Conservation (phyloP, 2,113 vertebrate genomes). For the Neolamprologus toae region DNA sequence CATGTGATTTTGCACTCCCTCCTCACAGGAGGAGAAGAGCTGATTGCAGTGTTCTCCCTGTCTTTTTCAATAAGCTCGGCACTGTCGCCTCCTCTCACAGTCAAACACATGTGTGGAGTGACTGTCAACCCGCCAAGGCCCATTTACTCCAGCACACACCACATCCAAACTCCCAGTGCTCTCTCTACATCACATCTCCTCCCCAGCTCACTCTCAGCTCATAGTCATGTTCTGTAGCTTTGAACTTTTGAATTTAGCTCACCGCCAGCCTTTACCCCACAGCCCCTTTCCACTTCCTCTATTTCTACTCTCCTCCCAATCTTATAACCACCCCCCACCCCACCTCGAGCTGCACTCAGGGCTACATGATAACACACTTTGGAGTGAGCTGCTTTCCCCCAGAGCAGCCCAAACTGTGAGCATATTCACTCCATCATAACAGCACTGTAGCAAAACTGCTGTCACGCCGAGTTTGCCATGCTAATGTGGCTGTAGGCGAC, state of each 20-base stretch:
- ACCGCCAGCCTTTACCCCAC: conserved; percentile 26
- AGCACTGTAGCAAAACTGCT: conserved; percentile 58
- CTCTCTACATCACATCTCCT: conserved; percentile 18
- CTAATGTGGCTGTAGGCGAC: conserved; percentile 51
- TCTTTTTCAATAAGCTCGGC: conserved; percentile 47
- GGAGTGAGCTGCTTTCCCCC: conserved; percentile 45
- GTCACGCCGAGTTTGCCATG: conserved; percentile 58
- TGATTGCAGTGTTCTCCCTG: conserved; percentile 56
- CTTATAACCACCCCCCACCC: neutral
- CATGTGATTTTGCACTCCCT: conserved; percentile 35
- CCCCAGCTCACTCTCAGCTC: conserved; percentile 2
- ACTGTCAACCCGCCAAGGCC: conserved; percentile 44
- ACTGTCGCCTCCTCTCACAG: conserved; percentile 37
- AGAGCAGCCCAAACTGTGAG: conserved; percentile 45
- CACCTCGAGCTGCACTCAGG: conserved; percentile 46
- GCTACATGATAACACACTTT: conserved; percentile 62
- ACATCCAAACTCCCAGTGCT: conserved; percentile 10
- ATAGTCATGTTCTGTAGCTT: conserved; percentile 45
- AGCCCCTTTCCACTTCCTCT: conserved; percentile 4
- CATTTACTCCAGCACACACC: conserved; percentile 24
- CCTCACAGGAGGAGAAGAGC: conserved; percentile 30
- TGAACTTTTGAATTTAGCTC: conserved; percentile 53
- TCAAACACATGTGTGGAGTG: conserved; percentile 45
- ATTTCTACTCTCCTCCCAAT: conserved; percentile 6
- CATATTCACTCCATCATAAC: conserved; percentile 61